Conservation (phyloP, 2,888 invertebrate genomes). For the Blera fallax region DNA sequence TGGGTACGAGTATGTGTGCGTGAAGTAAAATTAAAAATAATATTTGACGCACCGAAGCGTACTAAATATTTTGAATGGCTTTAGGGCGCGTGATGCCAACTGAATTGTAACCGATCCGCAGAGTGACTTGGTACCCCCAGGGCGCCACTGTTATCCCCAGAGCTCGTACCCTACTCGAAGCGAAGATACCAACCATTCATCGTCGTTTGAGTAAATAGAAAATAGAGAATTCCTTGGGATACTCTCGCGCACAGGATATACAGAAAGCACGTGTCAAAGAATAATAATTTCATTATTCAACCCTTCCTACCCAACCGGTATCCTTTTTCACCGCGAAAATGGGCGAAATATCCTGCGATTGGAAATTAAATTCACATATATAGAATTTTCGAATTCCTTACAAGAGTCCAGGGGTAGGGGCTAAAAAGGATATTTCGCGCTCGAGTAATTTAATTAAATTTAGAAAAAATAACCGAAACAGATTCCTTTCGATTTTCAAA, state of each 20-base stretch:
- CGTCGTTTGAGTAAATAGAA: slow-evolving; percentile 55
- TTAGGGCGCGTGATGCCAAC: slow-evolving; percentile 61
- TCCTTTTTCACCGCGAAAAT: slow-evolving; percentile 55
- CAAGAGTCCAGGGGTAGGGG: neutral
- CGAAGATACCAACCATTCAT: neutral
- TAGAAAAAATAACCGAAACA: slow-evolving; percentile 65
- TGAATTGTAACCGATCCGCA: slow-evolving; percentile 63
- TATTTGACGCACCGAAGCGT: slow-evolving; percentile 61
- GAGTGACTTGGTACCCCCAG: slow-evolving; percentile 16
- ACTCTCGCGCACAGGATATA: neutral
- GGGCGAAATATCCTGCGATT: slow-evolving; percentile 53
- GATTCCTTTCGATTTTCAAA: slow-evolving; percentile 27
- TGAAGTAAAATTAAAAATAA: slow-evolving; percentile 66
- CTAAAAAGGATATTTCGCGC: slow-evolving; percentile 68
- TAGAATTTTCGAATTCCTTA: slow-evolving; percentile 46
- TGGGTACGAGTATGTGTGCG: neutral
- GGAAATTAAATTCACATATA: slow-evolving; percentile 59
- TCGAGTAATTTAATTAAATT: slow-evolving; percentile 69
- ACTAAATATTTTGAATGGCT: slow-evolving; percentile 63
- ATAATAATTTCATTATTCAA: slow-evolving; percentile 70
- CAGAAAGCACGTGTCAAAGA: slow-evolving; percentile 70
- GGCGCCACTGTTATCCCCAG: slow-evolving; percentile 5
- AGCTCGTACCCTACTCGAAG: too few species aligned
- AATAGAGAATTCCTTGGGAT: slow-evolving; percentile 60
- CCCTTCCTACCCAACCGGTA: slow-evolving; percentile 35